Evolutionary conservation across 2,888 invertebrate species (phyloP), one percentile per base, ranked within the genome.

Genomic region (Argynnis bischoffii): DNA sequence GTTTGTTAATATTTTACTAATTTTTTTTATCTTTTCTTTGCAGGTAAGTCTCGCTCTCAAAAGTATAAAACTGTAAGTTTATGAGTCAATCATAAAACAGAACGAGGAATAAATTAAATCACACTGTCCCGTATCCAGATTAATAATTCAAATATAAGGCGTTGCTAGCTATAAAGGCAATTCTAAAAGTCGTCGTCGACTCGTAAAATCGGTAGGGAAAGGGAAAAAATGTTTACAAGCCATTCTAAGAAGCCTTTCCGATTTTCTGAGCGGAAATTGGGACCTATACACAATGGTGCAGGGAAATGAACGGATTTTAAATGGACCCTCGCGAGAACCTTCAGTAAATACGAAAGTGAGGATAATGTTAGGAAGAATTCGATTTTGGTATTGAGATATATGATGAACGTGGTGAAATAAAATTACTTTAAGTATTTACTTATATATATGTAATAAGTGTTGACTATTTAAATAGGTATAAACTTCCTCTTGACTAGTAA

Each of bases 201-300:
- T 88, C 88, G 83, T 89, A 85, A 88, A 89, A 86, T 87, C 82
- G 83, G 78, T 81, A 81, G 79, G 77, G 78, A 83, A 87, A 76
- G 81, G 76, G 83, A 81, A 83, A 82, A 85, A 88, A 81, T 82
- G 84, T 86, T 88, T 85, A 86, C 84, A 81, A 80, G 77, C 81
- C 80, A 76, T 83, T 84, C 84, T 76, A 78, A 79, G 79, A 78
- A 79, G 70, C 72, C 72, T 69, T 70, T 63, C 64, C 72, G 74
- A 66, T 73, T 74, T 63, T 67, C 70, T 60, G 70, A 74, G 67
- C 72, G 72, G 72, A 72, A 70, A 68, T 76, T 70, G 74, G 73
- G 75, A 72, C 69, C 69, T 67, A 57, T 63, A 69, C 63, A 74
- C 75, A 77, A 65, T 74, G 70, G 66, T 53, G 69, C 53, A 67